Conservation (phyloP, 2,888 invertebrate genomes). For the Watsonalla cultraria region DNA sequence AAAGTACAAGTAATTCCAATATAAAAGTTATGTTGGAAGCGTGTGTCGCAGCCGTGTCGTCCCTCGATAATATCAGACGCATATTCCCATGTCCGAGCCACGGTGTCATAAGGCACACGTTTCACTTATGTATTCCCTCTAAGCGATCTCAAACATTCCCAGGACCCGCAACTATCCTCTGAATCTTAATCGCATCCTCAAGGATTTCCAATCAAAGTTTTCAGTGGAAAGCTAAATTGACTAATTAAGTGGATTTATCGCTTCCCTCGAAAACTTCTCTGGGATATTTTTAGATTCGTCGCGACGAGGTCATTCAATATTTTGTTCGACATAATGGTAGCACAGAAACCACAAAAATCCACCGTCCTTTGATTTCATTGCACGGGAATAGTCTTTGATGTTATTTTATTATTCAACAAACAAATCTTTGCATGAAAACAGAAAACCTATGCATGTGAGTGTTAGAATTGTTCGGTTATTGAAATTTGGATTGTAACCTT, state of each 20-base stretch:
- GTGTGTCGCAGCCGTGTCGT: background rate
- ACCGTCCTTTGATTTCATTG: slow-evolving; percentile 46
- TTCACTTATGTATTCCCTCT: slow-evolving; percentile 26
- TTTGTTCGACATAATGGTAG: slow-evolving; percentile 43
- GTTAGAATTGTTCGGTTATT: slow-evolving; percentile 39
- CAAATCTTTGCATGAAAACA: slow-evolving; percentile 9
- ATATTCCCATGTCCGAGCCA: slow-evolving; percentile 23
- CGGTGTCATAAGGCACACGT: slow-evolving; percentile 26
- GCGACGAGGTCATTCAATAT: slow-evolving; percentile 54
- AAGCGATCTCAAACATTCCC: slow-evolving; percentile 20
- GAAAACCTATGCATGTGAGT: slow-evolving; percentile 25
- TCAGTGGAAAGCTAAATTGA: slow-evolving; percentile 60
- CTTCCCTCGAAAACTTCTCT: slow-evolving; percentile 55
- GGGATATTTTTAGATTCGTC: slow-evolving; percentile 52
- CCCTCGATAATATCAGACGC: slow-evolving; percentile 17
- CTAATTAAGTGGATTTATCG: slow-evolving; percentile 72
- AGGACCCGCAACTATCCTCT: slow-evolving; percentile 19
- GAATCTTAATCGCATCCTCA: slow-evolving; percentile 43
- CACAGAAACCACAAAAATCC: slow-evolving; percentile 34
- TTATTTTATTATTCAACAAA: slow-evolving; percentile 30
- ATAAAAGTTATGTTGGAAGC: background rate
- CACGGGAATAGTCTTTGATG: slow-evolving; percentile 54
- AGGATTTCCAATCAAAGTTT: slow-evolving; percentile 61
- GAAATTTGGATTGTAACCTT: slow-evolving; percentile 24
- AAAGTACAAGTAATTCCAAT: no score